Base-by-base conservation (phyloP, 2,113 vertebrate genomes). In the Ranitomeya variabilis region DNA sequence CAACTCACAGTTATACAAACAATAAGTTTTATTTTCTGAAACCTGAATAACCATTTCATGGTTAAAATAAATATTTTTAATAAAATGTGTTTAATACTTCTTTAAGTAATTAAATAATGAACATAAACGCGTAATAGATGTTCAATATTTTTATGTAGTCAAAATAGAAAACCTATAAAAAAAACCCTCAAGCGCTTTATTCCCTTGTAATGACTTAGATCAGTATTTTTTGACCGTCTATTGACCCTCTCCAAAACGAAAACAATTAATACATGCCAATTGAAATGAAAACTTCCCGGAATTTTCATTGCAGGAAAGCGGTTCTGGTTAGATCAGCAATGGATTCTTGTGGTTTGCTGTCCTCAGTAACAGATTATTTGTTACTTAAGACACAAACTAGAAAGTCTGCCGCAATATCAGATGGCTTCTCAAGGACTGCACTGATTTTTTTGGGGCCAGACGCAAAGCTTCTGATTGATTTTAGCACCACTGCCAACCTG, bases 331-430 rank as follows among this genome's bases (percentile, higher is more conserved):
- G 57, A 60, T 80, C 79, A 80, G 79, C 79, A 60, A 62, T 80
- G 79, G 79, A 80, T 80, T 80, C 12, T 60, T 80, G 79, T 80
- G 79, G 79, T 62, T 80, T 80, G 14, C 15, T 80, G 79, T 80
- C 79, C 55, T 60, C 79, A 80, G 23, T 60, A 19, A 62, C 79
- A 80, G 79, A 80, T 31, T 62, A 37, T 80, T 80, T 80, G 57
- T 80, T 80, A 26, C 78, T 80, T 13, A 54, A 54, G 51, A 78
- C 8, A 31, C 54, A 57, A 57, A 79, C 21, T 8, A 59, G 13
- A n/a, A 31, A 37, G 79, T 37, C 79, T 59, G 26, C 55, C n/a
- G 60, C 13, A 57, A 60, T 31, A 79, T 12, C 31, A 14, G 21
- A 18, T 37, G 57, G 5, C 79, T 62, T 80, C 57, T 60, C 14